Percentiles rank a stretch among this genome's conserved stretches.
phyloP scores from a whole-genome alignment of 2,888 invertebrate genomes.

The Pasiphila rectangulata region DNA sequence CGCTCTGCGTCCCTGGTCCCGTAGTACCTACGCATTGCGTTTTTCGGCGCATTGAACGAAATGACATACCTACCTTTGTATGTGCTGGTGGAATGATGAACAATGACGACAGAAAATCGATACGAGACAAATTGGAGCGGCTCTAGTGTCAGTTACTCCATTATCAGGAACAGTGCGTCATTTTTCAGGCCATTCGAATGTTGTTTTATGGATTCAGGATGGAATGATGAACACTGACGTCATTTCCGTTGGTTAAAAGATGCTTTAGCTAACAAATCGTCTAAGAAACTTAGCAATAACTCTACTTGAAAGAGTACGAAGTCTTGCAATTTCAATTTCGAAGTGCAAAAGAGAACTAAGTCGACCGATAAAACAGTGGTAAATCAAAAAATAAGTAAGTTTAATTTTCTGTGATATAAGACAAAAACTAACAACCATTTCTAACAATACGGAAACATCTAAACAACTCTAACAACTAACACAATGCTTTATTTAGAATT shows the following conservation, averaged over 20 bases:
- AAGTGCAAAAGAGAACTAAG: neutral
- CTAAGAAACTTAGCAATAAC: too few relatives aligned
- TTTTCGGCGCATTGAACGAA: constrained; percentile 26
- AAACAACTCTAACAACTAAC: constrained; percentile 2
- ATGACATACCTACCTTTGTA: constrained; percentile 23
- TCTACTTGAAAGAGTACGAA: too few relatives aligned
- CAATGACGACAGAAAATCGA: constrained; percentile 45
- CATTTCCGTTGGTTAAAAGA: too few relatives aligned
- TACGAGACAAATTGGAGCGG: constrained; percentile 46
- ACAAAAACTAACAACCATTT: neutral
- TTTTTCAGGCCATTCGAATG: constrained; percentile 8
- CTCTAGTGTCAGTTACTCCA: constrained; percentile 29
- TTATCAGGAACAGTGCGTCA: constrained; percentile 8
- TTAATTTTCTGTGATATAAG: constrained; percentile 4
- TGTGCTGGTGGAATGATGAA: constrained; percentile 24
- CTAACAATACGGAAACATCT: neutral
- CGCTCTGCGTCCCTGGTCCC: neutral
- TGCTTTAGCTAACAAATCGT: too few relatives aligned
- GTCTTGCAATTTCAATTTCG: too few relatives aligned
- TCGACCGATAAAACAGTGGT: neutral
- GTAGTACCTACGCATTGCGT: constrained; percentile 24
- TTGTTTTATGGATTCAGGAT: neutral
- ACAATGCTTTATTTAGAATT: constrained; percentile 6
- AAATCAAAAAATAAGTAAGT: constrained; percentile 14
- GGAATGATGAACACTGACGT: too few relatives aligned